These are phyloP conservation scores for Carlito syrichta DNA, from an alignment of 2,113 vertebrate species.

Conservation along the genomic window DNA sequence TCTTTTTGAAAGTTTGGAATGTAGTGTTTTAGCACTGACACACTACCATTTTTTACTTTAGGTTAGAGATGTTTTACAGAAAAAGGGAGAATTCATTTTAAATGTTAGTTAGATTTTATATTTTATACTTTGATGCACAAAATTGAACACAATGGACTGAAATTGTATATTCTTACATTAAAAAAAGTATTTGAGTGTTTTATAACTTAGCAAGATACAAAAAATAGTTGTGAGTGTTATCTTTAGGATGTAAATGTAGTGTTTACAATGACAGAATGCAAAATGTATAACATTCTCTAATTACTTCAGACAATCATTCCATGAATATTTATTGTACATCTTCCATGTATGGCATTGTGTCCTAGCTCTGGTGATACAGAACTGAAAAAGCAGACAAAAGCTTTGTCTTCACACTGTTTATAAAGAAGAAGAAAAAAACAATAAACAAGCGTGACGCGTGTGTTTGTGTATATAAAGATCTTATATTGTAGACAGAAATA, in stretches of 20 bases:
- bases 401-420: neutral
- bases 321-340: neutral
- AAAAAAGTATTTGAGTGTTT: neutral
- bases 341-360: neutral
- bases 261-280: neutral
- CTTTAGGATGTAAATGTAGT: neutral
- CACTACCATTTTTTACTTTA: neutral
- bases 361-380: too few species aligned
- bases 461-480: neutral
- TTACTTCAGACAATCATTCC: neutral
- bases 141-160: neutral
- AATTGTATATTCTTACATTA: neutral
- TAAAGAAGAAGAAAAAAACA: neutral
- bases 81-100: neutral
- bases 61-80: neutral
- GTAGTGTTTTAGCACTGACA: neutral
- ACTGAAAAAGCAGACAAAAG: neutral
- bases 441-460: neutral
- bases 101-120: neutral
- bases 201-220: neutral
- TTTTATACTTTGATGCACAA: neutral
- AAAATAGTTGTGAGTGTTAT: neutral
- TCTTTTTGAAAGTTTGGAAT: neutral
- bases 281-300: neutral
- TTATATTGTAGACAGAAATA: neutral